phyloP scores from a whole-genome alignment of 2,113 vertebrate genomes.

The Leptocoma aspasia region DNA sequence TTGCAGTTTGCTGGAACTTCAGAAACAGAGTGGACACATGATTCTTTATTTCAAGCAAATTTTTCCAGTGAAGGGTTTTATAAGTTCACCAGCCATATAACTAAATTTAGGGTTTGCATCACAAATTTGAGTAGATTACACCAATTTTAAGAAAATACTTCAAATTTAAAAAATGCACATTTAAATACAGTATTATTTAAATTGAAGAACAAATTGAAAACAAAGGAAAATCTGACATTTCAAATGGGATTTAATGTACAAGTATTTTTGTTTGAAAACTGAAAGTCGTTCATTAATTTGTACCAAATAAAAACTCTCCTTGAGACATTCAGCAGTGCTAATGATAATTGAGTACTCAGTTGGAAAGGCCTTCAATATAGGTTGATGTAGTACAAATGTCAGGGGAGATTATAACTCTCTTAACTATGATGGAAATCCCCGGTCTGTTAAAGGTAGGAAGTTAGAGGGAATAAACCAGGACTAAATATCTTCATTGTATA shows the following conservation, averaged over 20 bases:
- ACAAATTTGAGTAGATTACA: neutral
- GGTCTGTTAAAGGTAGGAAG: neutral
- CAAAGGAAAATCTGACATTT: neutral
- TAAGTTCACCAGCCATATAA: neutral
- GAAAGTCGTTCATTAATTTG: neutral
- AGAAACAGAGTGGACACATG: neutral
- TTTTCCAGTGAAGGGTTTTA: neutral
- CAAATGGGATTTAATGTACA: neutral
- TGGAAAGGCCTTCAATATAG: neutral
- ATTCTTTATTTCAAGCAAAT: neutral
- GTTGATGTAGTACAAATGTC: neutral
- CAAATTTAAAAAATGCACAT: too few relatives aligned
- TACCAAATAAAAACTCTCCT: neutral
- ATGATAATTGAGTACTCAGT: neutral
- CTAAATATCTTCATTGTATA: neutral
- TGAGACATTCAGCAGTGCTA: neutral
- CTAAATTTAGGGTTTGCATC: neutral
- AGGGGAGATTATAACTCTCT: neutral
- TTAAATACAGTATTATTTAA: neutral
- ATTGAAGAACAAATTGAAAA: neutral
- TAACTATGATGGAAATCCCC: neutral
- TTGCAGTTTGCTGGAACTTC: neutral
- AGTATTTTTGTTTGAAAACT: neutral
- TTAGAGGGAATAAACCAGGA: neutral
- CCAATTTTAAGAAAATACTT: neutral